Base-by-base conservation (phyloP, 2,113 vertebrate genomes). In the Empidonax alnorum region DNA sequence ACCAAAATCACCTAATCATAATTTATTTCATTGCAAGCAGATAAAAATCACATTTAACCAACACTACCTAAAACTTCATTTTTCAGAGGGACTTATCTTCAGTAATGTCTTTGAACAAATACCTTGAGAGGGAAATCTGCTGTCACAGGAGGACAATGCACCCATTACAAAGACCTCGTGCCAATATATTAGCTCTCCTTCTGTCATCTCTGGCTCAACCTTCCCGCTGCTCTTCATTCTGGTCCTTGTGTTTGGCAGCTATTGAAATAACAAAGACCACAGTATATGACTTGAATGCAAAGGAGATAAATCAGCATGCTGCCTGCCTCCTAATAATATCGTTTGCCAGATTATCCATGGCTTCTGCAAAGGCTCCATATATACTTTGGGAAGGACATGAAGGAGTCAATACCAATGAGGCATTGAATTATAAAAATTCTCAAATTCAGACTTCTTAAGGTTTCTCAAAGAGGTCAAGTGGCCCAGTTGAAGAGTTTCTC, bases 131-230 rank as follows among this genome's bases (percentile, higher is more conserved):
- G n/a, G 15, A 41, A 88, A 73, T 80, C 59, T 69, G 50, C 72
- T 59, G n/a, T 63, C 94, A 74, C 58, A 62, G 79, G 88, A 94
- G 59, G 59, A 72, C 69, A 87, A 94, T 24, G 39, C 63, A 90
- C 58, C 59, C 85, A 44, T 62, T 83, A 74, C 61, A 62, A 90
- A 81, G 85, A 72, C 50, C 33, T 61, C 59, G 68, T 90, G 62
- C 82, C 92, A 85, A 69, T 73, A 69, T 62, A 87, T 85, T 44
- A 82, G 18, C 16, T 90, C 63, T 84, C 79, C 82, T 89, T 74
- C 87, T 96, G 79, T 71, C 79, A 71, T 88, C 63, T 88, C 83
- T 93, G 79, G 76, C 88, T 94, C 75, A 89, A 87, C 27, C 46
- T 88, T 76, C 83, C n/a, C 28, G 20, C 55, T 1, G 4, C 85